Evolutionary conservation across 2,797 vertebrate species (phyloP), one percentile per base, ranked within the genome.

Genomic region (Rhynchotus rufescens): DNA sequence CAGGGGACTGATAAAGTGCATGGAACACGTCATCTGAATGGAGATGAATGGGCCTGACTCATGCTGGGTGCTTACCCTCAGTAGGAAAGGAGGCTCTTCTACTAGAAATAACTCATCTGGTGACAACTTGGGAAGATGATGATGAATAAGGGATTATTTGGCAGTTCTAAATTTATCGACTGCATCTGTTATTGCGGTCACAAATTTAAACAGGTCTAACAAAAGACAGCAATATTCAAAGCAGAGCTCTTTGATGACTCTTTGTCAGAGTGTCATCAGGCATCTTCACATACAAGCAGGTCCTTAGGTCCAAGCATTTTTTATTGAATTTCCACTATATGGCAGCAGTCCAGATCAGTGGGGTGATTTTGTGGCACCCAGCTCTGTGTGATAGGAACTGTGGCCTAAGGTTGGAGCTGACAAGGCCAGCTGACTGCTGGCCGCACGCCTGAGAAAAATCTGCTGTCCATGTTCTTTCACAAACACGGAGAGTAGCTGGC

Each of bases 41-140:
- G 77, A 95, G 84, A 90, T 87, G 92, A 74, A 94, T 81, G 90
- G 67, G 91, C 92, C 88, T 95, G 74, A 84, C 86, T 89, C 86
- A 60, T 77, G 72, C 64, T 79, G 0, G 67, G 9, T 47, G 68
- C 82, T 93, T 86, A 40, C 74, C 85, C 80, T 84, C 90, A n/a
- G 38, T 60, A 83, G 90, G 82, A 75, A 77, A 93, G 60, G 57
- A 92, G 74, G 82, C 67, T 90, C 59, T 80, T 86, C 34, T 88
- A 65, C 80, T 79, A 92, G 40, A 34, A 57, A 13, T 87, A 87
- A 88, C 56, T 94, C 86, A 68, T 42, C 82, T 60, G 86, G 81
- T 88, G 93, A 91, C 79, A 83, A 21, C 71, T 62, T 47, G 49
- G 91, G 89, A 77, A 75, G 77, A 16, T 85, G 71, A 9, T 44